phyloP scores from a whole-genome alignment of 2,797 vertebrate species.

The Oceanodroma leucorhoa region DNA sequence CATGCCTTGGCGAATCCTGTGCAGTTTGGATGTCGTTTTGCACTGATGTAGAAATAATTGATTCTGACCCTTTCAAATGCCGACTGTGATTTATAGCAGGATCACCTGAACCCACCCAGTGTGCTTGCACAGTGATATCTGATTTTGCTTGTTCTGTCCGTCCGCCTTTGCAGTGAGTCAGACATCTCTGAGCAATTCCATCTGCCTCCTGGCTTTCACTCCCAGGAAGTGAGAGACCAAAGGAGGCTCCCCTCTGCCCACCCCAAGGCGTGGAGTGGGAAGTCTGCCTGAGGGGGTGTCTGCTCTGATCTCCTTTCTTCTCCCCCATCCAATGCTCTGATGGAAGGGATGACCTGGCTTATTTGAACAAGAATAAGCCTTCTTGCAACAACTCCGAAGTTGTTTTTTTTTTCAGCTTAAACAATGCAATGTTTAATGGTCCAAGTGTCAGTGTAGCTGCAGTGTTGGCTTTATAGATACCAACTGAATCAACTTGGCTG shows the following conservation, averaged over 20 bases:
- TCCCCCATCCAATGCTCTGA: neutral
- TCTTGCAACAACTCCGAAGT: neutral
- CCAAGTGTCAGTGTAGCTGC: neutral
- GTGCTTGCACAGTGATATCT: neutral
- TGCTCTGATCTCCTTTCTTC: neutral
- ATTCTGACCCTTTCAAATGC: neutral
- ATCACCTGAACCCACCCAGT: slow-evolving; percentile 11
- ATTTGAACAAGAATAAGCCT: neutral
- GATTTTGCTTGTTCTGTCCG: slow-evolving; percentile 8
- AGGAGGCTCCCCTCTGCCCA: neutral
- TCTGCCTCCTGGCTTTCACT: slow-evolving; percentile 12
- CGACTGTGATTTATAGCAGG: neutral
- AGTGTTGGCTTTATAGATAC: neutral
- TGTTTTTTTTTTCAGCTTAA: neutral
- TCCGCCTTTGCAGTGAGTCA: slow-evolving; percentile 20
- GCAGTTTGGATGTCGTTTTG: neutral
- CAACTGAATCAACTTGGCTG: neutral
- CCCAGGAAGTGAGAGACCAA: slow-evolving; percentile 5
- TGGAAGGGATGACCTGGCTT: neutral
- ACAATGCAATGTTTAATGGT: neutral
- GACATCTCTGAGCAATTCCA: neutral
- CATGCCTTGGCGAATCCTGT: neutral
- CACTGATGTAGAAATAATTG: neutral
- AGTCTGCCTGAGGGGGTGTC: neutral
- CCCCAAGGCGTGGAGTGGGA: neutral